Base-by-base conservation (phyloP, 2,113 vertebrate species). In the Catharus minimus region DNA sequence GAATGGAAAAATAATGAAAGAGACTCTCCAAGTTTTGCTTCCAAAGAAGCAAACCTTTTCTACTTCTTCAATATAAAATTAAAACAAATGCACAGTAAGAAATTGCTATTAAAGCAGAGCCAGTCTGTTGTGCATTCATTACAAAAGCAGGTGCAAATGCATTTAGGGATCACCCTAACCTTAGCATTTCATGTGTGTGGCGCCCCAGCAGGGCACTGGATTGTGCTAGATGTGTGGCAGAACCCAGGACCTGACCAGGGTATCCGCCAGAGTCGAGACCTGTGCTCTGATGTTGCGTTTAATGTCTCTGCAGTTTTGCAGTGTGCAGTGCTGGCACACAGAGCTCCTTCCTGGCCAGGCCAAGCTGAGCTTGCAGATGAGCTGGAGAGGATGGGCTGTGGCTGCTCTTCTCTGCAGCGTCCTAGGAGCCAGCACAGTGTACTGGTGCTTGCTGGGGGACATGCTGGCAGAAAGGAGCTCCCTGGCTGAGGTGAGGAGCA, bases 191-290 rank as follows among this genome's bases (percentile, higher is more conserved):
- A 0, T 61, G 13, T 47, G 5, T 3, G 11, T 3, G 10, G 20
- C 50, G n/a, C 7, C 55, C 52, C 30, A 44, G n/a, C 32, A 60
- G 53, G 60, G 19, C 30, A 1, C 0, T 2, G 2, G 11, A 10
- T 19, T 66, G 44, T 15, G 3, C 46, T 56, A 12, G 27, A 13
- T 14, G 15, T 30, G 39, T 66, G 52, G 22, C 36, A 83, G 65
- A 13, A 5, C 5, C 12, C 2, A 6, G 50, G 44, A 44, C 7
- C 18, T 22, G 50, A 8, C 5, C 33, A 20, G 36, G 11, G 2
- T 33, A 10, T 52, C 27, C 26, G 14, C 44, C 24, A 41, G 67
- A 13, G 15, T 3, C 2, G 2, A 18, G 27, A 20, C 12, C 20
- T 20, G 38, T 0, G 0, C 39, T 52, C 18, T 62, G 47, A 8